Percentiles rank a stretch among this genome's conserved stretches.
Evolutionary conservation across 2,113 vertebrate species (phyloP).

Genomic region (Colistium nudipinnis): DNA sequence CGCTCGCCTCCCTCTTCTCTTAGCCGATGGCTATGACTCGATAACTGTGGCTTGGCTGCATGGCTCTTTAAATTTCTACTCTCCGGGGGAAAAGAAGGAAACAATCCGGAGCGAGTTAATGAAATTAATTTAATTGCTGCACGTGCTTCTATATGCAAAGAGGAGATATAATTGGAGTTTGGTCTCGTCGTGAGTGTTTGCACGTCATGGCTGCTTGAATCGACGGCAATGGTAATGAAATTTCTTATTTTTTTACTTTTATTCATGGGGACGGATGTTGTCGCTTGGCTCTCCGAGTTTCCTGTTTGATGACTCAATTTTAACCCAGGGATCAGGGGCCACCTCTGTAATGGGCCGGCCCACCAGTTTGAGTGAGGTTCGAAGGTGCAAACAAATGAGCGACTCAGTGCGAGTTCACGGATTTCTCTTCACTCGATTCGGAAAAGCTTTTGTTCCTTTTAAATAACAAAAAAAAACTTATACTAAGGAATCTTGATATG

Average conservation of each 20-base stretch:
- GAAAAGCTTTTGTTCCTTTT: slow-evolving; percentile 9
- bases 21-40: slow-evolving; percentile 55
- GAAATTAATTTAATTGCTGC: slow-evolving; percentile 70
- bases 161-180: slow-evolving; percentile 64
- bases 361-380: slow-evolving; percentile 39
- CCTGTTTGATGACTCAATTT: slow-evolving; percentile 54
- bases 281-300: slow-evolving; percentile 65
- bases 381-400: slow-evolving; percentile 43
- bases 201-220: slow-evolving; percentile 36
- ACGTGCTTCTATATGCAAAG: slow-evolving; percentile 52
- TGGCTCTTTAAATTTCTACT: slow-evolving; percentile 53
- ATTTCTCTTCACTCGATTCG: slow-evolving; percentile 25
- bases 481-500: not conserved
- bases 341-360: slow-evolving; percentile 47
- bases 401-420: slow-evolving; percentile 33
- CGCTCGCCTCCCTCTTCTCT: slow-evolving; percentile 25
- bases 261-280: slow-evolving; percentile 64
- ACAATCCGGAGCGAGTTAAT: slow-evolving; percentile 49
- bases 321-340: slow-evolving; percentile 22
- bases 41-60: slow-evolving; percentile 56
- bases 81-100: slow-evolving; percentile 17
- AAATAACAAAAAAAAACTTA: not conserved
- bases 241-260: slow-evolving; percentile 69
- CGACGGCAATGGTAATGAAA: slow-evolving; percentile 66
- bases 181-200: slow-evolving; percentile 42